These are phyloP conservation scores for Pseudochaenichthys georgianus DNA, from an alignment of 2,797 vertebrate genomes.

Conservation along the genomic window DNA sequence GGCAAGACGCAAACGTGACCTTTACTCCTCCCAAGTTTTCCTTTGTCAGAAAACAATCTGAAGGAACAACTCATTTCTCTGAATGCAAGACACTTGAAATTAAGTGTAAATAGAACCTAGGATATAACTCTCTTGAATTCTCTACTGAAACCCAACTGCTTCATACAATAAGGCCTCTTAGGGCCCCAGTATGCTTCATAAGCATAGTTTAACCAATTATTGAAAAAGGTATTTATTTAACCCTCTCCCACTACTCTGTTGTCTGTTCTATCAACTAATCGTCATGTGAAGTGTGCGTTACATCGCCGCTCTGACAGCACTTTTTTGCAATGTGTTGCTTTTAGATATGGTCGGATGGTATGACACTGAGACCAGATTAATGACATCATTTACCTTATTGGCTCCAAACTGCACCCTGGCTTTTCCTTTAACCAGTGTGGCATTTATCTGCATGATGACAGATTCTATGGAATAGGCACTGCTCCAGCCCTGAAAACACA, in stretches of 20 bases:
- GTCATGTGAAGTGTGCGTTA: neutral
- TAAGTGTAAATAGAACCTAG: neutral
- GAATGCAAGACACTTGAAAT: neutral
- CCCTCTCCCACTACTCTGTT: neutral
- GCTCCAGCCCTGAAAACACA: constrained; percentile 92
- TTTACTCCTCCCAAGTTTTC: neutral
- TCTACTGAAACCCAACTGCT: neutral
- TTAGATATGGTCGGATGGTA: neutral
- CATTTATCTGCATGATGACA: constrained; percentile 99
- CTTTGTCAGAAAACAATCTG: neutral
- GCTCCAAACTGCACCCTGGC: constrained; percentile 98
- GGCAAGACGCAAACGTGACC: neutral
- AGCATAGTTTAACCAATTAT: neutral
- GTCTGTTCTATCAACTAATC: neutral
- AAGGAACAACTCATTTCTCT: neutral
- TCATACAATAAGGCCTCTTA: neutral
- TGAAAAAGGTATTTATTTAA: neutral
- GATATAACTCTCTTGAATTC: neutral
- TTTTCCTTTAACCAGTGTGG: constrained; percentile 98
- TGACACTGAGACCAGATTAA: neutral
- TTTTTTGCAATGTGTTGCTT: neutral
- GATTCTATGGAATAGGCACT: constrained; percentile 99
- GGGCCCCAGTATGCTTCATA: neutral
- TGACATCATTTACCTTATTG: constrained; percentile 91
- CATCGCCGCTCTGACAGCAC: neutral